These are phyloP conservation scores for Pachydiplax longipennis DNA, from an alignment of 2,888 invertebrate species.

Conservation along the genomic window DNA sequence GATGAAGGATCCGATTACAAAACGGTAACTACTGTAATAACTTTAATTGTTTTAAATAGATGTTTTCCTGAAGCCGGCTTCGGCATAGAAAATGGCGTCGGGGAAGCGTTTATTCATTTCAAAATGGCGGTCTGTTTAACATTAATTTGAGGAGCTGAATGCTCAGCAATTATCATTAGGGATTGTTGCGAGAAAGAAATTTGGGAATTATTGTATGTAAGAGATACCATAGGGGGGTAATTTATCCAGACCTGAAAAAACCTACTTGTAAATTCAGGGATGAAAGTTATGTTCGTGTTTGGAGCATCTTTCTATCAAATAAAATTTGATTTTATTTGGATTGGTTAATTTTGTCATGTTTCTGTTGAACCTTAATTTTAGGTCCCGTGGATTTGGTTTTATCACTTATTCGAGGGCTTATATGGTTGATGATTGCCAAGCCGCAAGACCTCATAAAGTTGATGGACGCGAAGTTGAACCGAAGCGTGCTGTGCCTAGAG, in stretches of 20 bases:
- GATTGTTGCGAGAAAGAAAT: too few species aligned
- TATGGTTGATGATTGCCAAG: slow-evolving; percentile 97
- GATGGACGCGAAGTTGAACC: slow-evolving; percentile 89
- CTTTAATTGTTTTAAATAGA: background rate
- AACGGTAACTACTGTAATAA: slow-evolving; percentile 59
- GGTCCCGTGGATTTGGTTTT: slow-evolving; percentile 97
- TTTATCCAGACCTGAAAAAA: too few species aligned
- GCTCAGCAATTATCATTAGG: too few species aligned
- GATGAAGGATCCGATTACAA: slow-evolving; percentile 95
- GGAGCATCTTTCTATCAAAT: too few species aligned
- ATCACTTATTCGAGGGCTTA: slow-evolving; percentile 92
- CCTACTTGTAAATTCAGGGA: too few species aligned
- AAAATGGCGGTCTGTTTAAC: background rate
- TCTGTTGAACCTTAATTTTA: slow-evolving; percentile 48
- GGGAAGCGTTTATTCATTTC: background rate
- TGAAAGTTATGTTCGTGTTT: too few species aligned
- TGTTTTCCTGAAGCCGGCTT: background rate
- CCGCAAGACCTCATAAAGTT: slow-evolving; percentile 67
- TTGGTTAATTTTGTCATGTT: too few species aligned
- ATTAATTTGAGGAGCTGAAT: background rate
- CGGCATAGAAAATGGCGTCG: slow-evolving; percentile 1
- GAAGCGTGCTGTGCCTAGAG: slow-evolving; percentile 93
- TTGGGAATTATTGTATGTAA: too few species aligned
- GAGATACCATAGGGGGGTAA: too few species aligned
- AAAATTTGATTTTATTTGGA: too few species aligned